These are phyloP conservation scores for Archivesica marissinica DNA, from an alignment of 1,140 invertebrate genomes.

Conservation along the genomic window DNA sequence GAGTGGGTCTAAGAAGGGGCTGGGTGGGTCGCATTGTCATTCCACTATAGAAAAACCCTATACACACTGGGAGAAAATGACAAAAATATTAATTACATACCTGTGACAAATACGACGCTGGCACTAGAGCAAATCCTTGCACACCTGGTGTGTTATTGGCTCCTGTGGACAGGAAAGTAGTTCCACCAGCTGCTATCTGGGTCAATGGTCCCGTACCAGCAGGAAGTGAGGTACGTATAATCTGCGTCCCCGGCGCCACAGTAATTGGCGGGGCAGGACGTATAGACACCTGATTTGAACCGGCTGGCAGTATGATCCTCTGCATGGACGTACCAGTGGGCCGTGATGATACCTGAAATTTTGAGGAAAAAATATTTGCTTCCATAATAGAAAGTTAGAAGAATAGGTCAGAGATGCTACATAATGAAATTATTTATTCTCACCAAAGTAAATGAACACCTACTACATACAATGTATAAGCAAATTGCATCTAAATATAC, in stretches of 20 bases:
- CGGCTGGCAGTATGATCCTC: constrained; percentile 80
- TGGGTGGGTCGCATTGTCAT: too few relatives aligned
- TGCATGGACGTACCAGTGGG: constrained; percentile 68
- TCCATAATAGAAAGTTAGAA: too few relatives aligned
- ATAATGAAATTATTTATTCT: too few relatives aligned
- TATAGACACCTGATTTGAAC: constrained; percentile 70
- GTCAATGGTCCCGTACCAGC: constrained; percentile 26
- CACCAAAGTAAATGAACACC: too few relatives aligned
- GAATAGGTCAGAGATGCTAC: too few relatives aligned
- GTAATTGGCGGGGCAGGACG: constrained; percentile 66
- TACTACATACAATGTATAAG: too few relatives aligned
- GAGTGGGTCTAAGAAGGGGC: too few relatives aligned
- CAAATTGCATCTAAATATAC: too few relatives aligned
- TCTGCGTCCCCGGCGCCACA: constrained; percentile 73
- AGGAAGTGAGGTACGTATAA: constrained; percentile 49
- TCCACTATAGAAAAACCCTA: too few relatives aligned
- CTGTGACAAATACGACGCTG: constrained; percentile 87
- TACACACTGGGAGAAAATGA: constrained; percentile 12
- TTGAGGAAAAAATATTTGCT: too few relatives aligned
- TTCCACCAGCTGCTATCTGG: constrained; percentile 60
- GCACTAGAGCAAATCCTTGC: constrained; percentile 86
- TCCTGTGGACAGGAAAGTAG: constrained; percentile 85
- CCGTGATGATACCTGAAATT: constrained; percentile 26
- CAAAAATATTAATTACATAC: constrained; percentile 50
- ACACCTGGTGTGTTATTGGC: constrained; percentile 78